Evolutionary conservation across 2,888 invertebrate species (phyloP).

Genomic region (Abrostola triplasia): DNA sequence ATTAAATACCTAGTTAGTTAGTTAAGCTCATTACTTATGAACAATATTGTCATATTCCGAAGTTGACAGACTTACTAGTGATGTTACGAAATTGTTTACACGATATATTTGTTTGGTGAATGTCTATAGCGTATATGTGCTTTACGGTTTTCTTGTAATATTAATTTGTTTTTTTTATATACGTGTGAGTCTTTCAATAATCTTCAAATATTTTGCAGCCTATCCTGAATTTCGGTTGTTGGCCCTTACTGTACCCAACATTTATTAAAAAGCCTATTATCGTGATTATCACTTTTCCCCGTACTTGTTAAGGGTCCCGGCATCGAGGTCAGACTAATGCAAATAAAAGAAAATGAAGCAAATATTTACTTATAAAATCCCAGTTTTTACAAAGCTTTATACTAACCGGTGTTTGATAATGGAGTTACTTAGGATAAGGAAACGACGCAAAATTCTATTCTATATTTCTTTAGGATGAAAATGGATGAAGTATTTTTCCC

Average conservation of each 20-base stretch:
- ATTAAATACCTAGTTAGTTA: not conserved
- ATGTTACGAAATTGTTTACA: not conserved
- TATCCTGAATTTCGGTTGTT: not conserved
- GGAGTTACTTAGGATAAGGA: conserved; percentile 40
- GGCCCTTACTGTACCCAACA: not conserved
- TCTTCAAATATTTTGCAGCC: not conserved
- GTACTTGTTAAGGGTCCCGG: conserved; percentile 9
- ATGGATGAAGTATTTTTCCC: not conserved
- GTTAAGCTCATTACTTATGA: conserved; percentile 2
- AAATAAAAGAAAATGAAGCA: conserved; percentile 43
- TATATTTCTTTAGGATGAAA: not conserved
- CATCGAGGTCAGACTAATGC: conserved; percentile 27
- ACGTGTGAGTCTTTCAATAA: too few species aligned
- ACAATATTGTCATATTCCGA: conserved; percentile 4
- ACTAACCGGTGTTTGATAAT: conserved; percentile 40
- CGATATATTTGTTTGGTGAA: not conserved
- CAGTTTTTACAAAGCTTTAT: conserved; percentile 25
- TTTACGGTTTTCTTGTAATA: too few species aligned
- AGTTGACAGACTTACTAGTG: not conserved
- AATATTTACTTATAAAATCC: conserved; percentile 40
- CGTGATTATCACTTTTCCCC: conserved; percentile 21
- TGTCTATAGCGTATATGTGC: not conserved
- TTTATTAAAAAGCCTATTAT: conserved; percentile 26
- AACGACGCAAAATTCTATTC: conserved; percentile 20
- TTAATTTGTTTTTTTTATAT: too few species aligned